Base-by-base conservation (phyloP, 2,113 vertebrate genomes). In the Excalfactoria chinensis region DNA sequence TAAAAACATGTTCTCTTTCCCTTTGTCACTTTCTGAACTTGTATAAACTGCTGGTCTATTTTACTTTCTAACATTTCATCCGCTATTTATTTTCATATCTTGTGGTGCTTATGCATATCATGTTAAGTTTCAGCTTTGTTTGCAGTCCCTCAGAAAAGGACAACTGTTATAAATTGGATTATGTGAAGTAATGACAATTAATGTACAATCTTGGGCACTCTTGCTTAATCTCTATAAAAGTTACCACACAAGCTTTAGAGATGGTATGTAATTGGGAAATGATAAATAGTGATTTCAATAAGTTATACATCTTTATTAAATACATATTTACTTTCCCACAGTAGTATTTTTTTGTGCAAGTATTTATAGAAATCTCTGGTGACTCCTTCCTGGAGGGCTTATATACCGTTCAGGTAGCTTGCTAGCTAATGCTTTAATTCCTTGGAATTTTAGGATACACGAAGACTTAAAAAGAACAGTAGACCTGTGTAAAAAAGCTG, bases 401-500 rank as follows among this genome's bases (percentile, higher is more conserved):
- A 75, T 59, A 30, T 62, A 25, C 34, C 83, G 46, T 41, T 87
- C 46, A 53, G 51, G 12, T 74, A 68, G 89, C 25, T 92, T 58
- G 40, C 4, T 76, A 34, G 37, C 35, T 67, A 20, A 34, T 84
- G 15, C 35, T 94, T 92, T 63, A 13, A 71, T 90, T 86, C 19
- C 72, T 95, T 95, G 84, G 68, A 90, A 94, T 95, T 89, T 64
- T 95, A 99, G 99, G 97, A 98, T 99, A 85, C 99, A 99, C 69
- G 97, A 98, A 71, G 98, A 99, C 81, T 89, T 99, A 85, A 97
- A 95, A 92, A 98, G 84, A 97, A 99, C 99, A 8, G 97, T 99
- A 90, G 99, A 99, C 93, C 97, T 99, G 20, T 99, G 99, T 96
- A 98, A 98, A 92, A 99, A 99, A 96, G 99, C 98, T 69, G 98